Evolutionary conservation across 2,888 invertebrate genomes (phyloP).

Genomic region (Pyrochroa serraticornis): DNA sequence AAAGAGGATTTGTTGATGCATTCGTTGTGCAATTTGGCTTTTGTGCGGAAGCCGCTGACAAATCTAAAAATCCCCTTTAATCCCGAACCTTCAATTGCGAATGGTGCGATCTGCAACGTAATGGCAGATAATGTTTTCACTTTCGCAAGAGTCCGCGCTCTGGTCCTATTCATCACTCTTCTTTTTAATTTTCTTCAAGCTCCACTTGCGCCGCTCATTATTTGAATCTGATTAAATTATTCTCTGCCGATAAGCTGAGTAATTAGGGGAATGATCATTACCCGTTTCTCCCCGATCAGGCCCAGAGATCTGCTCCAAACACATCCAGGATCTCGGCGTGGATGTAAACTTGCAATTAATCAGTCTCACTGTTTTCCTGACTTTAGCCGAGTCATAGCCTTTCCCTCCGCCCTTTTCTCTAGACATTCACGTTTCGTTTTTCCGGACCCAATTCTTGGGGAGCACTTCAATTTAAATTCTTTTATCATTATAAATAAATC

Average conservation of each 20-base stretch:
- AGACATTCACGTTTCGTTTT: slow-evolving; percentile 15
- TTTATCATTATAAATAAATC: slow-evolving; percentile 24
- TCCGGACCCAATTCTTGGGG: slow-evolving; percentile 2
- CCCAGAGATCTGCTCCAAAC: slow-evolving; percentile 29
- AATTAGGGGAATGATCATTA: slow-evolving; percentile 51
- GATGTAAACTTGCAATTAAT: slow-evolving; percentile 43
- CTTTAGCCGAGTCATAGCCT: slow-evolving; percentile 14
- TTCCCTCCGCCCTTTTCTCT: neutral
- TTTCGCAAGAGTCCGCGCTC: slow-evolving; percentile 32
- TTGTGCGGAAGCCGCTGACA: too few relatives aligned
- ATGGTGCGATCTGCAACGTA: slow-evolving; percentile 31
- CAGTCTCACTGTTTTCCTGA: slow-evolving; percentile 36
- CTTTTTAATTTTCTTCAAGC: slow-evolving; percentile 38
- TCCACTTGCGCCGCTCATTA: slow-evolving; percentile 36
- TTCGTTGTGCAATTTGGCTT: too few relatives aligned
- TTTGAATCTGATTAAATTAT: slow-evolving; percentile 49
- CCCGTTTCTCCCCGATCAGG: slow-evolving; percentile 38
- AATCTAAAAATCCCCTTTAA: slow-evolving; percentile 33
- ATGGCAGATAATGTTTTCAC: slow-evolving; percentile 36
- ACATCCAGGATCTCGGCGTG: slow-evolving; percentile 34
- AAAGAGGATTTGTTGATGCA: too few relatives aligned
- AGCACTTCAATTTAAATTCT: slow-evolving; percentile 23
- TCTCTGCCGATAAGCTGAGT: slow-evolving; percentile 48
- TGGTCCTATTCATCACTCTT: slow-evolving; percentile 34
- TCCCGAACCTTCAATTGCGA: slow-evolving; percentile 28